A percentile compares a stretch with the other conserved stretches of the same genome.
Conservation (phyloP, 2,113 vertebrate species). For the Fulica atra region DNA sequence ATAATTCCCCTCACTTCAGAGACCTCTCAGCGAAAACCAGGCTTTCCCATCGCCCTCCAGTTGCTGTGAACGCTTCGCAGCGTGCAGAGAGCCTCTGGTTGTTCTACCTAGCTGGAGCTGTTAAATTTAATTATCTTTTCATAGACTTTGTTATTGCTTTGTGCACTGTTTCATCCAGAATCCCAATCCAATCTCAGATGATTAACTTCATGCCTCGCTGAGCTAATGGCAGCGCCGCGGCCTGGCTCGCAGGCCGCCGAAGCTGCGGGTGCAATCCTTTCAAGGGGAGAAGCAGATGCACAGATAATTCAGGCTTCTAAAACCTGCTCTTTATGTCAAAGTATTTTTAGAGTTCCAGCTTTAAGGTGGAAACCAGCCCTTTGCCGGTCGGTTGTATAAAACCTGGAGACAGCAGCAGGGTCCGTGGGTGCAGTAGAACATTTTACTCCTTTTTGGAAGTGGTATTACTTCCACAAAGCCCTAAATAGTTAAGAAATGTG, state of each 20-base stretch:
- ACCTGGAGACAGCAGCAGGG: neutral
- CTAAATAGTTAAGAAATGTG: neutral
- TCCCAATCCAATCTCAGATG: neutral
- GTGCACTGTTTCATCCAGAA: neutral
- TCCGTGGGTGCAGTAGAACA: neutral
- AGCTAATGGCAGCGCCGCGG: neutral
- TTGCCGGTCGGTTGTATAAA: neutral
- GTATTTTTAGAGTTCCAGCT: neutral
- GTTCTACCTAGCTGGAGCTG: neutral
- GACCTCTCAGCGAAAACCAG: neutral
- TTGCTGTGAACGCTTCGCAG: neutral
- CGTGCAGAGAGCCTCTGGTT: neutral
- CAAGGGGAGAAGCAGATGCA: neutral
- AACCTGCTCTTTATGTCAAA: neutral
- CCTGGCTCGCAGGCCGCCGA: neutral
- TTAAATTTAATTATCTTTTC: neutral
- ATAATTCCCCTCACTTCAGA: neutral
- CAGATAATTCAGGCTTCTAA: neutral
- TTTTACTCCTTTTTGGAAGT: neutral
- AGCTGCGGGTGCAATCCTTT: neutral
- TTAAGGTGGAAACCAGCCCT: neutral
- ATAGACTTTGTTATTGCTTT: neutral
- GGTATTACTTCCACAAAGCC: fast-evolving
- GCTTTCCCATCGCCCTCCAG: neutral
- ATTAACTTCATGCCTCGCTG: neutral